phyloP scores from a whole-genome alignment of 2,113 vertebrate species.

The Mus pahari region DNA sequence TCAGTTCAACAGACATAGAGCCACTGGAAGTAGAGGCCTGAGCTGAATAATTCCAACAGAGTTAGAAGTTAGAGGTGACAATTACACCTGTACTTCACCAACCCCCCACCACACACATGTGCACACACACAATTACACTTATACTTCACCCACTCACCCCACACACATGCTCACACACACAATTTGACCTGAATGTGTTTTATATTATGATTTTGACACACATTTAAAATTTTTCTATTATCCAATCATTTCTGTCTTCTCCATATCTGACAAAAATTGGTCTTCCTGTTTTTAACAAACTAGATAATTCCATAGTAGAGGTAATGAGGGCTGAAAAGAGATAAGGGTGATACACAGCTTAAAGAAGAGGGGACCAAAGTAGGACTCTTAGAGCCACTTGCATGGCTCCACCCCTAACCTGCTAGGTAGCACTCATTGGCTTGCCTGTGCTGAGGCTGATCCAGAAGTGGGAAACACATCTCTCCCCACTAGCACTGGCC shows the following conservation, averaged over 20 bases:
- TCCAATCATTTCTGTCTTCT: not conserved
- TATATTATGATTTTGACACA: not conserved
- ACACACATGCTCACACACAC: not conserved
- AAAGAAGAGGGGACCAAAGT: not conserved
- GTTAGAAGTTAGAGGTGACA: not conserved
- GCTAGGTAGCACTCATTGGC: not conserved
- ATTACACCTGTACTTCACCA: not conserved
- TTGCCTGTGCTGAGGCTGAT: not conserved
- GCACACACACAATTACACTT: not conserved
- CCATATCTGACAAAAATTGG: not conserved
- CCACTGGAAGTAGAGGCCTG: not conserved
- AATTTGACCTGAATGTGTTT: not conserved
- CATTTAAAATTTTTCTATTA: conserved; percentile 23
- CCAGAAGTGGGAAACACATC: not conserved
- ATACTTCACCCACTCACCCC: not conserved
- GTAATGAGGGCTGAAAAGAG: conserved; percentile 6
- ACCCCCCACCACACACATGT: not conserved
- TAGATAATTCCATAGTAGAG: not conserved
- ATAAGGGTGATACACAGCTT: not conserved
- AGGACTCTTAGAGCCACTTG: not conserved
- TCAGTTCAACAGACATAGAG: not conserved
- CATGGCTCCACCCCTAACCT: rapidly evolving
- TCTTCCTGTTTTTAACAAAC: not conserved
- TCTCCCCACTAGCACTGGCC: not conserved
- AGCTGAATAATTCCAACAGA: not conserved